phyloP scores from a whole-genome alignment of 2,888 invertebrate genomes.

The Synergus japonicus region DNA sequence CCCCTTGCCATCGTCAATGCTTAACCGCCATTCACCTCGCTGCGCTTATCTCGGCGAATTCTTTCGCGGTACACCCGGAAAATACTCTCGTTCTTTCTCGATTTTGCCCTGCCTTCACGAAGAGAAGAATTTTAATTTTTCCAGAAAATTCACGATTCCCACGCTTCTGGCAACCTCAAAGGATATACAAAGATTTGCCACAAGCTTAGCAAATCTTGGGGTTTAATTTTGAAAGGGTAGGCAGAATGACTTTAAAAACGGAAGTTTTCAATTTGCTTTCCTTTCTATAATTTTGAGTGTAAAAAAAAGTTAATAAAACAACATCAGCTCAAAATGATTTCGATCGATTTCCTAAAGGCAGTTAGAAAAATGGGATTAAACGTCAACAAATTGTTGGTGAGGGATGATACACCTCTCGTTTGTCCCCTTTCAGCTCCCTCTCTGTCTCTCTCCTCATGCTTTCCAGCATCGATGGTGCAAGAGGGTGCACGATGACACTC shows the following conservation, averaged over 20 bases:
- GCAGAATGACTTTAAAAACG: not conserved
- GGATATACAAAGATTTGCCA: slow-evolving; percentile 22
- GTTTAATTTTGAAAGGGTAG: not conserved
- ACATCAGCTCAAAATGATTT: not conserved
- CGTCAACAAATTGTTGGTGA: slow-evolving; percentile 3
- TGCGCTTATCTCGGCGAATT: slow-evolving; percentile 67
- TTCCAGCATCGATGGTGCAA: slow-evolving; percentile 58
- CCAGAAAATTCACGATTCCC: slow-evolving; percentile 28
- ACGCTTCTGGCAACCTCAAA: slow-evolving; percentile 28
- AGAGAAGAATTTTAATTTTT: slow-evolving; percentile 68
- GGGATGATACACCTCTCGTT: slow-evolving; percentile 37
- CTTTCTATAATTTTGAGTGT: not conserved
- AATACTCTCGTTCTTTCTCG: slow-evolving; percentile 50
- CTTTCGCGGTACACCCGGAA: slow-evolving; percentile 64
- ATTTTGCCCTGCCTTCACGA: slow-evolving; percentile 51
- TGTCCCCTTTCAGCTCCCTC: slow-evolving; percentile 44
- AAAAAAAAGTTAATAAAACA: not conserved
- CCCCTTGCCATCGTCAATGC: slow-evolving; percentile 42
- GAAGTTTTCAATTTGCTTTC: not conserved
- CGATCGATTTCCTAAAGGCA: not conserved
- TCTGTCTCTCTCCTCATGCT: slow-evolving; percentile 42
- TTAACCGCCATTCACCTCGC: slow-evolving; percentile 46
- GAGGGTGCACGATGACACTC: slow-evolving; percentile 69
- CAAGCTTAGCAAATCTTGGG: not conserved
- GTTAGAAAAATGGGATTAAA: not conserved